Base-by-base conservation (phyloP, 2,797 vertebrate species). In the Okamejei kenojei region DNA sequence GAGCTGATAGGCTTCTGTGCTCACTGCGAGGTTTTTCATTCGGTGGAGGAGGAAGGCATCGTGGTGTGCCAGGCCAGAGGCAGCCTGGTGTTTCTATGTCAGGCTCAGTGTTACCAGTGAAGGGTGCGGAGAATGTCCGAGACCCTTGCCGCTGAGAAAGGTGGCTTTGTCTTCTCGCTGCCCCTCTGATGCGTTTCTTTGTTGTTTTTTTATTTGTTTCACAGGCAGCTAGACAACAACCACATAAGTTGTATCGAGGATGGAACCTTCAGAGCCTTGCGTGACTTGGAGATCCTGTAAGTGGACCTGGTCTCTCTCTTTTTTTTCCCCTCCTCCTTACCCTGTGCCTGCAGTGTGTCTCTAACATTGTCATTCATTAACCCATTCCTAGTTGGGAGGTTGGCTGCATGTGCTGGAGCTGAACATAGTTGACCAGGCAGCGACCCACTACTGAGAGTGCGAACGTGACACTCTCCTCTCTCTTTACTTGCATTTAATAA, bases 231-330 rank as follows among this genome's bases (percentile, higher is more conserved):
- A 97, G 98, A 99, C 98, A 99, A 98, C 97, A 99, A 99, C 97
- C 98, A 98, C 97, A 99, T 99, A 97, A 98, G 98, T 98, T 99
- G 99, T 97, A 98, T 99, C 94, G 98, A 99, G 97, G 98, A 99
- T 98, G 99, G 99, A 98, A 98, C 98, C 97, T 99, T 99, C 97
- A 97, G 99, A 96, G 99, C 98, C 78, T 97, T 99, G 96, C 98
- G 99, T 94, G 98, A 99, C 97, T 96, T 99, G 98, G 99, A 99
- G 97, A 99, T 99, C 96, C 98, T 99, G 99, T 99, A 96, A 99
- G 99, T 99, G 95, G 95, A 94, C 95, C 95, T 92, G 95, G 95
- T 93, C 94, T 80, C 82, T 93, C 86, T 92, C 86, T 94, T 80
- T 45, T 45, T 32, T 61, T 90, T 45, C 93, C 79, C 94, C 95